Evolutionary conservation across 2,797 vertebrate genomes (phyloP), one percentile per base, ranked within the genome.

Genomic region (Thripadectes ignobilis): DNA sequence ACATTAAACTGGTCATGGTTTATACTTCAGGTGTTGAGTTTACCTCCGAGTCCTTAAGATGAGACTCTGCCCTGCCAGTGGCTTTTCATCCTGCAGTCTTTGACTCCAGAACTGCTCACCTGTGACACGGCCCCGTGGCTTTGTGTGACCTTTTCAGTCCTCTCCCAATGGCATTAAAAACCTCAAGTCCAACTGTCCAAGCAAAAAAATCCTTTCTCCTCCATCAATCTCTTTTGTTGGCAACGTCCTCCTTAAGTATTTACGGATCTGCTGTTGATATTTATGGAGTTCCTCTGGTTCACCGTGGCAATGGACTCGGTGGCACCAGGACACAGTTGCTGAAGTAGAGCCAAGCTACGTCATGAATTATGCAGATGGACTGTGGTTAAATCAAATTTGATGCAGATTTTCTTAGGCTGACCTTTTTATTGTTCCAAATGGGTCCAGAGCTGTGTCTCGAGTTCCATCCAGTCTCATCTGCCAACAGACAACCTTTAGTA

Each of bases 221-320:
- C 38, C 36, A 49, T 89, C 67, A 38, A 7, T 85, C 57, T 82
- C 27, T 85, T 68, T 16, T 39, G 41, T 32, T 92, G 72, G 45
- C 85, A 80, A 6, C 0, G 4, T 91, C 45, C 71, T 90, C 67
- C 76, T 88, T 9, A 39, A 61, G 48, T 73, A 62, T 55, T 91
- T 93, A 24, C 2, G 0, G 67, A 43, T 61, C 66, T 77, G 3
- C 66, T 72, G 49, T 7, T 58, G 81, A 13, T 92, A 78, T 89
- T 95, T 85, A 71, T 82, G 67, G 72, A 69, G 77, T 36, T 73
- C 54, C 43, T 89, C 81, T 61, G 52, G 65, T 61, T 96, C 38
- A 7, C 32, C 2, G 1, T 66, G 58, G 30, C 74, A 61, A 3
- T n/a, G 73, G 80, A 58, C n/a, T 65, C 1, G 0, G 45, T 59